Conservation (phyloP, 2,888 invertebrate genomes). For the Melanargia galathea region DNA sequence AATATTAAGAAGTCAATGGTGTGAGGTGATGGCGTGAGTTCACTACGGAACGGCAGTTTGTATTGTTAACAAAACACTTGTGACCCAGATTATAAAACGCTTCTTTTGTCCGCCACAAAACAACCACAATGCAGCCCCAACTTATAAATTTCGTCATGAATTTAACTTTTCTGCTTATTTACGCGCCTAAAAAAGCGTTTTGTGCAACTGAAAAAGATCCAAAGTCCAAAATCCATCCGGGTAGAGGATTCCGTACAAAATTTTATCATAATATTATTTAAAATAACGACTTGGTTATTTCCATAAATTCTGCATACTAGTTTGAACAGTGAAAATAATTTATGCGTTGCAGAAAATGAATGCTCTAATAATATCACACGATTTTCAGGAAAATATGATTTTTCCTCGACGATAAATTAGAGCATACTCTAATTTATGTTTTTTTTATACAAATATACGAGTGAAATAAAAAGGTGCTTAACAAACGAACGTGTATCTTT, state of each 20-base stretch:
- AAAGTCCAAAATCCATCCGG: neutral
- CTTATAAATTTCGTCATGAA: slow-evolving; percentile 9
- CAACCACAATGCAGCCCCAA: slow-evolving; percentile 1
- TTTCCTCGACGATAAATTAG: too few relatives aligned
- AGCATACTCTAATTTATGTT: too few relatives aligned
- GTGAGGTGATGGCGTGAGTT: neutral
- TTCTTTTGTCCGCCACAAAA: slow-evolving; percentile 18
- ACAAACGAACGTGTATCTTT: too few relatives aligned
- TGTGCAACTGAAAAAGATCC: slow-evolving; percentile 18
- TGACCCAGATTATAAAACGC: slow-evolving; percentile 29
- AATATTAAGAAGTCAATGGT: neutral
- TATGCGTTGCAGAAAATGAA: too few relatives aligned
- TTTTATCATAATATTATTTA: too few relatives aligned
- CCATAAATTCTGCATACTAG: too few relatives aligned
- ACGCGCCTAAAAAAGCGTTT: slow-evolving; percentile 17
- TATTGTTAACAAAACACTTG: slow-evolving; percentile 19
- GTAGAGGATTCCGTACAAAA: neutral
- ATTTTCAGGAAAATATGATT: too few relatives aligned
- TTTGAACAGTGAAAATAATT: too few relatives aligned
- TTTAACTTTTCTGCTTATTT: slow-evolving; percentile 8
- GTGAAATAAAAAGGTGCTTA: too few relatives aligned
- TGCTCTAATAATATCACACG: too few relatives aligned
- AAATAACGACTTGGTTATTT: too few relatives aligned
- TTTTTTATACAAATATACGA: too few relatives aligned
- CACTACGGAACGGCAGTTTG: neutral